Percentiles rank a stretch among this genome's conserved stretches.
phyloP scores from a whole-genome alignment of 2,888 invertebrate genomes.

The Dioctria linearis region DNA sequence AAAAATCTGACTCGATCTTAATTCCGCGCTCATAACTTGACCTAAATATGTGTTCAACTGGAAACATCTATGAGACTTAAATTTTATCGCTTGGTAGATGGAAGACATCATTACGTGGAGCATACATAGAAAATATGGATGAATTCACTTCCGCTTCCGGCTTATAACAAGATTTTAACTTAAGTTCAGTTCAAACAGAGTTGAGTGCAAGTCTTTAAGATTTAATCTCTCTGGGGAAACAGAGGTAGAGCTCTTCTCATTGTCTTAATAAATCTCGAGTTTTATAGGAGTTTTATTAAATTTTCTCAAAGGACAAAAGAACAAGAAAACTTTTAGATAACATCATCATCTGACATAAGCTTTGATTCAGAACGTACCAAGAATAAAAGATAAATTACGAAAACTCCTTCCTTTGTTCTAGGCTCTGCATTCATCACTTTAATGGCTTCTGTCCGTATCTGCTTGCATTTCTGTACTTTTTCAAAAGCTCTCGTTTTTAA shows the following conservation, averaged over 20 bases:
- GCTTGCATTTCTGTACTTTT: too few relatives aligned
- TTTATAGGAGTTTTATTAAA: neutral
- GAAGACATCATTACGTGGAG: neutral
- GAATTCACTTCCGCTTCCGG: conserved; percentile 15
- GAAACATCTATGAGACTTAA: neutral
- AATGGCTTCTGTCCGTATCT: neutral
- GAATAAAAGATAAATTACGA: neutral
- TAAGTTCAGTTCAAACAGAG: conserved; percentile 24
- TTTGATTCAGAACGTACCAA: neutral
- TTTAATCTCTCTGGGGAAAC: conserved; percentile 11
- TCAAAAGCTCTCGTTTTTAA: too few relatives aligned
- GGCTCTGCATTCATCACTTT: neutral
- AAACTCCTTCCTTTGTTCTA: neutral
- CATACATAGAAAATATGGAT: neutral
- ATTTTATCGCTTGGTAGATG: neutral
- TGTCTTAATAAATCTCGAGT: conserved; percentile 33
- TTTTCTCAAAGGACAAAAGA: neutral
- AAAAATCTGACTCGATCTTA: neutral
- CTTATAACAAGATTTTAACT: neutral
- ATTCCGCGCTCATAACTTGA: neutral
- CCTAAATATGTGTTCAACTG: neutral
- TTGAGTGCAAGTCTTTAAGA: conserved; percentile 28
- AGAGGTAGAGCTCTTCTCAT: neutral
- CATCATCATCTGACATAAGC: neutral
- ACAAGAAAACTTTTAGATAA: neutral